Base-by-base conservation (phyloP, 2,888 invertebrate species). In the Andrena minutula region DNA sequence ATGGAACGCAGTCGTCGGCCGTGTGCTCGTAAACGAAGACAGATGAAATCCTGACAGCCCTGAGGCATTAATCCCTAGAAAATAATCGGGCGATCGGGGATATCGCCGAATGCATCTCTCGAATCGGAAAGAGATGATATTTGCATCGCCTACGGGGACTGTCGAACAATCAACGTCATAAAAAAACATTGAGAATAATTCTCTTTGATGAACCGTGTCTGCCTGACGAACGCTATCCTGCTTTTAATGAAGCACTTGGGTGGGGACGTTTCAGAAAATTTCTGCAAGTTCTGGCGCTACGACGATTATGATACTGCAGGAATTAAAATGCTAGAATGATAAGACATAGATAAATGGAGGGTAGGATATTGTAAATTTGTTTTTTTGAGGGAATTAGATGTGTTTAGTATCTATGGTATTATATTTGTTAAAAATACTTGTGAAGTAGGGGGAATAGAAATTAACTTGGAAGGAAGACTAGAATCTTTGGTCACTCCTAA, bases 211-310 rank as follows among this genome's bases (percentile, higher is more conserved):
- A 51, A 61, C 30, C 26, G 58, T 49, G 53, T 26, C 28, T n/a
- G 20, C 16, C 68, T 26, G 30, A n/a, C 68, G 69, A 75, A 60
- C 23, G n/a, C 10, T 41, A 26, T 49, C 10, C 60, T n/a, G 49
- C 28, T 82, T 82, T 82, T 84, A 79, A 86, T 61, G 66, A 86
- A 53, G 16, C 51, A 53, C 32, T 12, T 12, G n/a, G 68, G 5
- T 12, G 4, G 41, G 16, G 5, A 41, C 4, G 5, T 16, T 16
- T 41, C 41, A 41, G 12, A 41, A 41, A 41, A 41, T 41, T 41
- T 56, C 20, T 56, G n/a, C 8, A 20, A 56, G 26, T 2, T 26
- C 3, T 56, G 1, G 10, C 10, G 10, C 10, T 56, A 16, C 16
- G 41, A 41, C 4, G 41, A 16, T 16, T 41, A 41, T 41, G 41